phyloP scores from a whole-genome alignment of 2,113 vertebrate genomes.

The Corvus moneduloides region DNA sequence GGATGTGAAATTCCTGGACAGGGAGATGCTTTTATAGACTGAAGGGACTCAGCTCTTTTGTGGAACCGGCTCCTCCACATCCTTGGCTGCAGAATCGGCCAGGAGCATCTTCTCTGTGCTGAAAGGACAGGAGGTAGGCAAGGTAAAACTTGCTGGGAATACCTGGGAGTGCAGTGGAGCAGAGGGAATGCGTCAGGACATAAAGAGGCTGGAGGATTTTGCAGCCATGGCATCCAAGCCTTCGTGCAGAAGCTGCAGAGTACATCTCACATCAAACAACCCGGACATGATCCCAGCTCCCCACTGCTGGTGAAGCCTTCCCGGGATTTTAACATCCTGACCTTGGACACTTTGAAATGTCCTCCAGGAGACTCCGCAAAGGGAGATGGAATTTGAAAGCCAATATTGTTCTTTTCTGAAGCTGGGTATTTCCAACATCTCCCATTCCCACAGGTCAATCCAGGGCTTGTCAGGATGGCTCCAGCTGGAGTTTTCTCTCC shows the following conservation, averaged over 20 bases:
- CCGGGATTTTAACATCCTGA: not conserved
- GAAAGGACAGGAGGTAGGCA: not conserved
- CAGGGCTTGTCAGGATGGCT: not conserved
- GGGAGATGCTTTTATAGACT: not conserved
- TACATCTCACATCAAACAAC: not conserved
- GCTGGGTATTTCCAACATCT: not conserved
- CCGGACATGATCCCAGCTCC: not conserved
- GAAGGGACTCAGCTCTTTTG: not conserved
- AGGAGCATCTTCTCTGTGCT: accelerated
- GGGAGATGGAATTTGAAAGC: not conserved
- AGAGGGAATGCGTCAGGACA: accelerated
- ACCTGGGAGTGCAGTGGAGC: not conserved
- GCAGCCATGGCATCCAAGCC: not conserved
- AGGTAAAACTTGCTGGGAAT: not conserved
- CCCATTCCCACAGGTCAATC: not conserved
- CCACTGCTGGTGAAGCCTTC: not conserved
- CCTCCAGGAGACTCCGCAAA: not conserved
- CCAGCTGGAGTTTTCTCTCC: not conserved
- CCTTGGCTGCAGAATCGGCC: not conserved
- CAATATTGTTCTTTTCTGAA: not conserved
- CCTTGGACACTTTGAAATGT: not conserved
- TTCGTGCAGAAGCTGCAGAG: not conserved
- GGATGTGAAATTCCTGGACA: not conserved
- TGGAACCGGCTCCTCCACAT: not conserved
- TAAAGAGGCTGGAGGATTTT: not conserved